Evolutionary conservation across 1,140 invertebrate genomes (phyloP).

Genomic region (Hycleus phaleratus): DNA sequence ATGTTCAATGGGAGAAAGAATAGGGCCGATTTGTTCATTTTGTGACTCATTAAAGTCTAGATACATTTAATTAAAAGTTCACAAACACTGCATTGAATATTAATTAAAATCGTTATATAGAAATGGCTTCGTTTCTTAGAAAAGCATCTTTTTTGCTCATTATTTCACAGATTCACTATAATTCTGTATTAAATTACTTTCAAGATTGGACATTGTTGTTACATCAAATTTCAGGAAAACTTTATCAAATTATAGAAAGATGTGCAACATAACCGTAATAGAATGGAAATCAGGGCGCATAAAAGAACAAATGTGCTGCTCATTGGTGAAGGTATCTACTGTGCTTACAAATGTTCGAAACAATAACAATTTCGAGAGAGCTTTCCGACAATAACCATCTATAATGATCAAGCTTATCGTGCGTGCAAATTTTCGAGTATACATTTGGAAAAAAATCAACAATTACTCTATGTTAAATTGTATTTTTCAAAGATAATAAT

Average conservation of each 20-base stretch:
- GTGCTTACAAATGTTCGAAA: constrained; percentile 8
- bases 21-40: not conserved
- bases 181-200: constrained; percentile 16
- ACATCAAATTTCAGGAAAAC: too few species aligned
- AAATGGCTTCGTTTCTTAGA: not conserved
- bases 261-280: constrained; percentile 15
- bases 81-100: constrained; percentile 17
- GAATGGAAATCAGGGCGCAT: constrained; percentile 16
- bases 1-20: not conserved
- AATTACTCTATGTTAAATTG: too few species aligned
- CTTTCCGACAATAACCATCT: too few species aligned
- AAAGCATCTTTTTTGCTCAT: constrained; percentile 1
- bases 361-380: too few species aligned
- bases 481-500: too few species aligned
- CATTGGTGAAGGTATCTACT: constrained; percentile 15
- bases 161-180: constrained; percentile 1
- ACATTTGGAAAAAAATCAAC: too few species aligned
- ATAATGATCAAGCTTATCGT: too few species aligned
- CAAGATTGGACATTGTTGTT: not conserved
- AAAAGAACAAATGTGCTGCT: constrained; percentile 15
- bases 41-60: constrained; percentile 12
- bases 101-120: constrained; percentile 17
- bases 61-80: constrained; percentile 25
- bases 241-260: too few species aligned
- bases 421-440: too few species aligned